These are phyloP conservation scores for Ametastegia equiseti DNA, from an alignment of 2,888 invertebrate species.

Conservation along the genomic window DNA sequence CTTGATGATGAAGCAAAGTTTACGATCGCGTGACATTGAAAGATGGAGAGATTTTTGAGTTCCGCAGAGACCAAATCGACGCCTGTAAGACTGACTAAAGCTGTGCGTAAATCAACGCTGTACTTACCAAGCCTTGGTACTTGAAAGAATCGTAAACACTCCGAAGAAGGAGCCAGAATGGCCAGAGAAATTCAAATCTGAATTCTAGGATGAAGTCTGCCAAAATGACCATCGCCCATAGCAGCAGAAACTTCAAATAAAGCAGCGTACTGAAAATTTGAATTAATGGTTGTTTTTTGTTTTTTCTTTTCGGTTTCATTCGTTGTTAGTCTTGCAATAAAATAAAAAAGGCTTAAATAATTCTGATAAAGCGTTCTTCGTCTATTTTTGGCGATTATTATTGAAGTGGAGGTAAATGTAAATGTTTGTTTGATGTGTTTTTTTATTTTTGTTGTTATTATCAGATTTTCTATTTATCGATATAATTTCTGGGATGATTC, in stretches of 20 bases:
- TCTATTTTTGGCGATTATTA: too few species aligned
- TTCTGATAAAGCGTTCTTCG: too few species aligned
- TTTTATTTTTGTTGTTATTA: too few species aligned
- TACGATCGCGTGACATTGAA: too few species aligned
- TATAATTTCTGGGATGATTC: too few species aligned
- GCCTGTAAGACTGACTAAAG: not conserved
- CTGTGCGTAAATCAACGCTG: not conserved
- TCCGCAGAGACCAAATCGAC: too few species aligned
- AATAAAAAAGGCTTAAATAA: too few species aligned
- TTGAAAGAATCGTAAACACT: slow-evolving; percentile 98
- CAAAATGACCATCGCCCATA: slow-evolving; percentile 96
- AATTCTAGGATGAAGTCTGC: slow-evolving; percentile 98
- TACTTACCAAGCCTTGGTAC: slow-evolving; percentile 96
- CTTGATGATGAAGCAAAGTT: too few species aligned
- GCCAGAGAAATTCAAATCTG: slow-evolving; percentile 99
- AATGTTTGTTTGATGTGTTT: too few species aligned
- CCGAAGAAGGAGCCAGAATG: slow-evolving; percentile 96
- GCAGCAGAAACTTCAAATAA: slow-evolving; percentile 95
- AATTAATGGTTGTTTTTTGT: slow-evolving; percentile 31
- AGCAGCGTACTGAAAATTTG: slow-evolving; percentile 89
- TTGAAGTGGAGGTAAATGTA: too few species aligned
- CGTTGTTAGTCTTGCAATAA: not conserved
- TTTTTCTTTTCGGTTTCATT: not conserved
- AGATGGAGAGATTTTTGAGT: too few species aligned
- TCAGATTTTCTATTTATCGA: too few species aligned